These are phyloP conservation scores for Cylindroiulus punctatus DNA, from an alignment of 2,888 invertebrate genomes.

Conservation along the genomic window DNA sequence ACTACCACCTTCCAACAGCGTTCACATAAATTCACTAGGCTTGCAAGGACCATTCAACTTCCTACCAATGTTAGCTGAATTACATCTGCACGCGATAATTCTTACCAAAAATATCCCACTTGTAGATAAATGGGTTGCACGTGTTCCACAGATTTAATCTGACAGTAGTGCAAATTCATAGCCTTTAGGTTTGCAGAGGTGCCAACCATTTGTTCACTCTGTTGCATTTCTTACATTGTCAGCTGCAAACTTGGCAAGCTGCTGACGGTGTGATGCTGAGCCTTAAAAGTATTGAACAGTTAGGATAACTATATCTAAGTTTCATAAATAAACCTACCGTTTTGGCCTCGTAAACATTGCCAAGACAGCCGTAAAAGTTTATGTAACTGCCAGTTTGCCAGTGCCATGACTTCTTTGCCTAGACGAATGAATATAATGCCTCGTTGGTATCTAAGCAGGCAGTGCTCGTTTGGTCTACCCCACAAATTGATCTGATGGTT, in stretches of 20 bases:
- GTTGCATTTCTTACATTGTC: not conserved
- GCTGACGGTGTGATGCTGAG: not conserved
- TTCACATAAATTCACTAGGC: too few relatives aligned
- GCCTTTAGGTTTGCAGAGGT: not conserved
- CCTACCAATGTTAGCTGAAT: too few relatives aligned
- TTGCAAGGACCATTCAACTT: not conserved
- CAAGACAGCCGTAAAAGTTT: not conserved
- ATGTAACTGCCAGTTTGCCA: not conserved
- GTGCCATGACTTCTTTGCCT: not conserved
- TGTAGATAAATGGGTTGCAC: not conserved
- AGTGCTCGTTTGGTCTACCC: too few relatives aligned
- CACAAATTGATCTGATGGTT: not conserved
- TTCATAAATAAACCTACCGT: not conserved
- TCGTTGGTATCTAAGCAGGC: not conserved
- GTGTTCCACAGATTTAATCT: not conserved
- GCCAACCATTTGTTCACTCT: not conserved
- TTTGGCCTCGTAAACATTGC: not conserved
- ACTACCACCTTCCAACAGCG: too few relatives aligned
- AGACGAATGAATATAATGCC: not conserved
- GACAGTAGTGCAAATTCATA: not conserved
- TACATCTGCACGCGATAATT: not conserved
- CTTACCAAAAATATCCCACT: not conserved
- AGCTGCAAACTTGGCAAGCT: not conserved
- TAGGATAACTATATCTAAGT: not conserved
- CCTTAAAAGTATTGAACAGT: not conserved